These are phyloP conservation scores for Drosophila setosimentum DNA, from an alignment of 2,888 invertebrate species.

Conservation along the genomic window DNA sequence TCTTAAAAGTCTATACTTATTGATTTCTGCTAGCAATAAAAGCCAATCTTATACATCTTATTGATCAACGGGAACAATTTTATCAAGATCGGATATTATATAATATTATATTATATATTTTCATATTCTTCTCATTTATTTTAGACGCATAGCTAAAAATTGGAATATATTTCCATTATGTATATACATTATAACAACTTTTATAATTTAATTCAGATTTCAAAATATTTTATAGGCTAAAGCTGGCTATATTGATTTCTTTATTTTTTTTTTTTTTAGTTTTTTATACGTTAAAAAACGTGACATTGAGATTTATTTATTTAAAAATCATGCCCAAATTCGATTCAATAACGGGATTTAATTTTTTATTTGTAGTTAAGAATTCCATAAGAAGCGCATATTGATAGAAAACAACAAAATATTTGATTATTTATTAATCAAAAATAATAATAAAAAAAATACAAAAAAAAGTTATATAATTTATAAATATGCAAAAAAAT, in stretches of 20 bases:
- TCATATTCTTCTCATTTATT: no score
- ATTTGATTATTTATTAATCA: neutral
- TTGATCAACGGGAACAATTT: no score
- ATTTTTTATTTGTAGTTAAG: neutral
- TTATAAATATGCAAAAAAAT: no score
- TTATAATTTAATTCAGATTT: neutral
- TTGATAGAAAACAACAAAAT: neutral
- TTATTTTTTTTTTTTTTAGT: neutral
- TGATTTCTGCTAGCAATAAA: neutral
- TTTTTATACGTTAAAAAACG: neutral
- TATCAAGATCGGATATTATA: no score
- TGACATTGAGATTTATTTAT: neutral
- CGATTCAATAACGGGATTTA: neutral
- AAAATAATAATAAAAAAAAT: neutral
- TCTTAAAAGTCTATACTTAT: neutral
- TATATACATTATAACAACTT: neutral
- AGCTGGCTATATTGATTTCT: no score
- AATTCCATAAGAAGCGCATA: neutral
- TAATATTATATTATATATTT: no score
- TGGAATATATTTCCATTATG: neutral
- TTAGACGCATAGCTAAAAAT: no score
- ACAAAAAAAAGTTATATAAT: no score
- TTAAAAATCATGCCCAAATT: neutral
- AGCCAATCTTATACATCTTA: no score
- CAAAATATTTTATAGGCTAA: no score